phyloP scores from a whole-genome alignment of 2,113 vertebrate species.

The Potamarius usumacintae region DNA sequence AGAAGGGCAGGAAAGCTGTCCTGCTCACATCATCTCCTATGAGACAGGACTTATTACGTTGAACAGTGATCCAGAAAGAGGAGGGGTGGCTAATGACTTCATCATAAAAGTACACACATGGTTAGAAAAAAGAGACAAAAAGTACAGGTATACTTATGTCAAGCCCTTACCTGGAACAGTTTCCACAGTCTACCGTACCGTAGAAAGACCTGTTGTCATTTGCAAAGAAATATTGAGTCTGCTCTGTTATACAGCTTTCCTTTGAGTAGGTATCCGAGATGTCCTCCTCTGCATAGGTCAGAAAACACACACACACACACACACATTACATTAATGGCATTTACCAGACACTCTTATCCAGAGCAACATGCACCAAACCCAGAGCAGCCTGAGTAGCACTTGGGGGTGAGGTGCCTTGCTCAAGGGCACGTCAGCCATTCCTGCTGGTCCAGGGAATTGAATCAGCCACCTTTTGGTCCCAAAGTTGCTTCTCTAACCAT shows the following conservation, averaged over 20 bases:
- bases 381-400: too few relatives aligned
- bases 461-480: too few relatives aligned
- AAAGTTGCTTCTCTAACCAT: too few relatives aligned
- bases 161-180: conserved; percentile 89
- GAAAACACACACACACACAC: conserved; percentile 41
- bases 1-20: conserved; percentile 52
- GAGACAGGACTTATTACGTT: conserved; percentile 57
- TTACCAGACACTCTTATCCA: too few relatives aligned
- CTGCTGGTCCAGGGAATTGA: too few relatives aligned
- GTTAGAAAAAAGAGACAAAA: conserved; percentile 1
- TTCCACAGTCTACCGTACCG: conserved; percentile 91
- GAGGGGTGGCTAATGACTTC: conserved; percentile 36
- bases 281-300: conserved; percentile 89
- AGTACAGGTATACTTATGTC: conserved; percentile 56
- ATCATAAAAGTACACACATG: conserved; percentile 38
- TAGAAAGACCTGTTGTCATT: conserved; percentile 87
- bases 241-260: conserved; percentile 97
- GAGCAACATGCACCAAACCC: too few relatives aligned
- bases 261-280: conserved; percentile 84
- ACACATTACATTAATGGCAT: background rate
- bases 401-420: too few relatives aligned
- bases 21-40: conserved; percentile 49
- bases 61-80: conserved; percentile 48
- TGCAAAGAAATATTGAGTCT: conserved; percentile 98
- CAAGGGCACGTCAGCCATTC: too few relatives aligned